phyloP scores from a whole-genome alignment of 2,888 invertebrate species.

The Drosophila mimetica region DNA sequence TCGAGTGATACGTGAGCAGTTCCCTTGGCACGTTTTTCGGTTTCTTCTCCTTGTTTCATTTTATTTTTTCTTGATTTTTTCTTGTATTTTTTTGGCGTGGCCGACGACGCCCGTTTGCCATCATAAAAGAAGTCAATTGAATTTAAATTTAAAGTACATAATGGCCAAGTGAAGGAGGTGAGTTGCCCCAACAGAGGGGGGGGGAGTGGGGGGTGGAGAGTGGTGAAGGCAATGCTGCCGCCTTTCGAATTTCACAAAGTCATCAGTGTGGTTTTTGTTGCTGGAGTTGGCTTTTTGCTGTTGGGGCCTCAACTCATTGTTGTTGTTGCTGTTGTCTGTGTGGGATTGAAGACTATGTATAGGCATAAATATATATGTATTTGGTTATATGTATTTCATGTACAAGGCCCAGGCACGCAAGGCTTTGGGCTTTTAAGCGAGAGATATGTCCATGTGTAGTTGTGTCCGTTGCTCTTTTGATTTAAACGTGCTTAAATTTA shows the following conservation, averaged over 20 bases:
- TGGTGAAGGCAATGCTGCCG: conserved; percentile 56
- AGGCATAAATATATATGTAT: conserved; percentile 31
- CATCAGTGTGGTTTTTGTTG: conserved; percentile 64
- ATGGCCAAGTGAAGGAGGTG: conserved; percentile 58
- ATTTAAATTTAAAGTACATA: conserved; percentile 81
- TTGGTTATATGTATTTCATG: conserved; percentile 40
- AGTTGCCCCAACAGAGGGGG: conserved; percentile 8
- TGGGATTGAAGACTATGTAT: conserved; percentile 58
- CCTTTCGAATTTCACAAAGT: conserved; percentile 79
- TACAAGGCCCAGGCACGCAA: conserved; percentile 41
- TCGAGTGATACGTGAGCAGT: conserved; percentile 59
- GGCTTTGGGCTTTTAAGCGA: conserved; percentile 42
- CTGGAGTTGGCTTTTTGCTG: conserved; percentile 50
- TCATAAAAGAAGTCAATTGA: conserved; percentile 80
- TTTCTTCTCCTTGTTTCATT: conserved; percentile 42
- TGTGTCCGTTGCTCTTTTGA: conserved; percentile 68
- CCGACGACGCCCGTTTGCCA: conserved; percentile 75
- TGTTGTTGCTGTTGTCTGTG: conserved; percentile 57
- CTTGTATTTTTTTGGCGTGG: conserved; percentile 57
- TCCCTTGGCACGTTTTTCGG: conserved; percentile 70
- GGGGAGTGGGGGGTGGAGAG: conserved; percentile 5
- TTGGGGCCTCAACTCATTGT: conserved; percentile 45
- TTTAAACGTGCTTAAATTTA: conserved; percentile 79
- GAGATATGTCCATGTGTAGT: conserved; percentile 45
- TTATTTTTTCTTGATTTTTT: conserved; percentile 21